These are phyloP conservation scores for Sphaerolaimus hirsutus DNA, from an alignment of 2,888 invertebrate genomes.

Conservation along the genomic window DNA sequence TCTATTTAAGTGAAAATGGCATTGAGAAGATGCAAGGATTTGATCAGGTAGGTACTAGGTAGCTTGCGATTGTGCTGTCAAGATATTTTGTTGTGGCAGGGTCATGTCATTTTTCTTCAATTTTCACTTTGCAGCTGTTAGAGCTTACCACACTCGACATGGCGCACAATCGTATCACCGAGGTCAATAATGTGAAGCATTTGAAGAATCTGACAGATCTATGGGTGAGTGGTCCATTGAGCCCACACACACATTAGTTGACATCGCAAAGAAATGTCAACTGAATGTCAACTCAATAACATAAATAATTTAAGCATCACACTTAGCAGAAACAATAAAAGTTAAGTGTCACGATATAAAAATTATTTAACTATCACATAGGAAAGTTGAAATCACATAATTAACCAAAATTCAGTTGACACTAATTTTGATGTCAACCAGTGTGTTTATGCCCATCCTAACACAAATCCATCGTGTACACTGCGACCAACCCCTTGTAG, in stretches of 20 bases:
- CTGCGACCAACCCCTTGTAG: constrained; percentile 37
- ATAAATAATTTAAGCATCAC: too few species aligned
- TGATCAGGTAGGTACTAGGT: constrained; percentile 24
- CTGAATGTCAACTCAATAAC: too few species aligned
- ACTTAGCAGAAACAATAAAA: too few species aligned
- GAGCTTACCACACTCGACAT: constrained; percentile 61
- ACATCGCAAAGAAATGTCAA: too few species aligned
- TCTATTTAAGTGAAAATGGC: constrained; percentile 82
- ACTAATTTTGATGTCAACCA: too few species aligned
- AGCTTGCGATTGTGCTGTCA: background rate
- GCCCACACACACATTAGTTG: too few species aligned
- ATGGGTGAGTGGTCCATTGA: constrained; percentile 70
- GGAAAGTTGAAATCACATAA: too few species aligned
- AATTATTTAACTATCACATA: too few species aligned
- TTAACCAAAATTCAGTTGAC: too few species aligned
- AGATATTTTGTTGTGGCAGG: background rate
- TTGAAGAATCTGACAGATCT: constrained; percentile 62
- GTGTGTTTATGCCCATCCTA: too few species aligned
- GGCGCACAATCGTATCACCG: constrained; percentile 57
- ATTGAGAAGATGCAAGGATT: constrained; percentile 51
- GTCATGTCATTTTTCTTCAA: constrained; percentile 5
- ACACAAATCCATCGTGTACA: constrained; percentile 2
- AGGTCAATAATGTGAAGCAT: constrained; percentile 51
- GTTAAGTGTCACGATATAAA: too few species aligned
- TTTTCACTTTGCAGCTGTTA: constrained; percentile 8